Conservation (phyloP, 1,140 invertebrate species). For the Tyrophagus putrescentiae region DNA sequence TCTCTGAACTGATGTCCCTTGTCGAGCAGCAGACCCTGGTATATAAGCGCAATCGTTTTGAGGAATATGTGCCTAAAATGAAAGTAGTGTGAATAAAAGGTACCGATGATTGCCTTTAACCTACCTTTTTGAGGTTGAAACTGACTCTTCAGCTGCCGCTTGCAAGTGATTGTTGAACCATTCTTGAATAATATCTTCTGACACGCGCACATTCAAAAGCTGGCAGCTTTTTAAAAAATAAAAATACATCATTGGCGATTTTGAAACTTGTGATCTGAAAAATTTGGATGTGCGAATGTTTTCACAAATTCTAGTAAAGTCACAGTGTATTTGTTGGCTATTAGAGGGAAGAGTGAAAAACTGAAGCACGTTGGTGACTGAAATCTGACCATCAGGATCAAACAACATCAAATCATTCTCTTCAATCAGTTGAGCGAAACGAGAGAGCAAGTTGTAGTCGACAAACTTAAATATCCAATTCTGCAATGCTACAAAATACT, state of each 20-base stretch:
- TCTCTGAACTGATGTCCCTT: not conserved
- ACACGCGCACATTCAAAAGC: not conserved
- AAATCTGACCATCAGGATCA: not conserved
- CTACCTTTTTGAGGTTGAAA: not conserved
- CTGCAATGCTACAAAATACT: not conserved
- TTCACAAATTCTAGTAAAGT: not conserved
- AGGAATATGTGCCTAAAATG: slow-evolving; percentile 4
- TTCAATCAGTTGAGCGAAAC: not conserved
- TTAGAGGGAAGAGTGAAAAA: not conserved
- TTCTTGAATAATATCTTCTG: not conserved
- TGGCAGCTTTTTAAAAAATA: not conserved
- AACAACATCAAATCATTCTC: not conserved
- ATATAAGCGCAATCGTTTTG: slow-evolving; percentile 8
- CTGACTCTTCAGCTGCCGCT: not conserved
- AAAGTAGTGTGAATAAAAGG: not conserved
- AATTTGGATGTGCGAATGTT: not conserved
- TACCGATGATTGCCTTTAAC: not conserved
- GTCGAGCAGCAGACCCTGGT: not conserved
- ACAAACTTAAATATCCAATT: not conserved
- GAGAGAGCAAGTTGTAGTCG: not conserved
- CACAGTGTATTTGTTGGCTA: not conserved
- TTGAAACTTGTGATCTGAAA: not conserved
- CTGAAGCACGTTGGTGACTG: not conserved
- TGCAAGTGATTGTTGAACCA: slow-evolving; percentile 9
- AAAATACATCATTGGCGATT: not conserved